Evolutionary conservation across 1,140 invertebrate species (phyloP), one percentile per base, ranked within the genome.

Genomic region (Metaphire vulgaris): DNA sequence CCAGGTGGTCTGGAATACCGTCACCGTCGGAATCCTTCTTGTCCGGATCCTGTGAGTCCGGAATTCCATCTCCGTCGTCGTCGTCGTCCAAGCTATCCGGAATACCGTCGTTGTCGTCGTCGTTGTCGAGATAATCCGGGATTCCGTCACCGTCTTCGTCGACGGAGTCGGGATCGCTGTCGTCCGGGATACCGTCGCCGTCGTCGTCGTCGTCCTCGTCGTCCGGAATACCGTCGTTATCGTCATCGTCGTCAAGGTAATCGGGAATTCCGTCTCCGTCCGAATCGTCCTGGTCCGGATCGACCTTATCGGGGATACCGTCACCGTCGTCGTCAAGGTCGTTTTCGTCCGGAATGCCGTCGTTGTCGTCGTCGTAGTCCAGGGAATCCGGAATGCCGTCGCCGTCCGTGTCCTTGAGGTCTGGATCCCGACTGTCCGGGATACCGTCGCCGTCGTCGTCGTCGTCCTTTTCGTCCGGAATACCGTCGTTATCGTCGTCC

Each of bases 201-300:
- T n/a, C 28, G 29, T 26, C 28, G 29, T 74, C 72, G n/a, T n/a
- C n/a, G n/a, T n/a, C n/a, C n/a, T n/a, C n/a, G n/a, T n/a, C n/a
- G n/a, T n/a, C n/a, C n/a, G n/a, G n/a, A n/a, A n/a, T n/a, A n/a
- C n/a, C n/a, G n/a, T n/a, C n/a, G n/a, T n/a, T n/a, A n/a, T n/a
- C 72, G 72, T 74, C 33, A 74, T 74, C 72, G 2, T 33, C 21
- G 28, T 74, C 72, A 2, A 74, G 16, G 33, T 33, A 56, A 74
- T 74, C 72, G 21, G 72, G 72, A 64, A 74, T 41, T 33, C 72
- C 72, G 72, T 74, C 72, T 0, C 33, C 33, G 72, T 74, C 72
- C n/a, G 72, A n/a, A 33, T 74, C 72, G 12, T 32, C n/a, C 30
- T 32, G 33, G 32, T 74, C 72, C 6, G 31, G 32, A 74, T 74